These are phyloP conservation scores for Bradypus variegatus DNA, from an alignment of 2,797 vertebrate genomes.

Conservation along the genomic window DNA sequence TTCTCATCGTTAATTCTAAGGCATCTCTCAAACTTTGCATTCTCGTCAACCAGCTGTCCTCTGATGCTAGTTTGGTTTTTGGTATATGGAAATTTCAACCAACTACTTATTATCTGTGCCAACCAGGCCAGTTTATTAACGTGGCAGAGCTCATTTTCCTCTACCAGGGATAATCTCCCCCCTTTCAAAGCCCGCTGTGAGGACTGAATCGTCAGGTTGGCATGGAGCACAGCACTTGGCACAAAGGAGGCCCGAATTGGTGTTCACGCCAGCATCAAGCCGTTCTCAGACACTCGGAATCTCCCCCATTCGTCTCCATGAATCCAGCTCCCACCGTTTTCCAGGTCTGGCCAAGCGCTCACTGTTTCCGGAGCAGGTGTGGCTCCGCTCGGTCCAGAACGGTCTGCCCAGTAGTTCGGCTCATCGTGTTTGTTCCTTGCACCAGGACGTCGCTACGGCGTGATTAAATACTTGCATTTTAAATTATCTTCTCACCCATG, in stretches of 20 bases:
- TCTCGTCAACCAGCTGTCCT: not conserved
- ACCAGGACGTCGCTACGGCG: not conserved
- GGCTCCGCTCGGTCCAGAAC: not conserved
- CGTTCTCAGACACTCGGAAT: not conserved
- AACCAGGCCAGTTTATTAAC: not conserved
- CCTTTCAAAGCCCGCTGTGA: not conserved
- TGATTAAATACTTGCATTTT: not conserved
- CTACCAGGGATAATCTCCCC: not conserved
- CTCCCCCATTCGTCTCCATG: not conserved
- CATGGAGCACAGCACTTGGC: not conserved
- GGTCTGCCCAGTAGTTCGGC: fast-evolving
- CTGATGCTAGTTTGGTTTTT: too few species aligned
- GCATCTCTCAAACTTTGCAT: not conserved
- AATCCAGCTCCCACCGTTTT: fast-evolving
- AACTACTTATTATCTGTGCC: not conserved
- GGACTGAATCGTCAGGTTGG: not conserved
- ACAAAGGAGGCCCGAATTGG: not conserved
- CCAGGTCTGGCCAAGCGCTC: not conserved
- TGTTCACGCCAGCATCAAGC: too few species aligned
- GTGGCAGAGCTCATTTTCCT: not conserved
- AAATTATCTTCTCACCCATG: fast-evolving
- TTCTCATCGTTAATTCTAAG: not conserved
- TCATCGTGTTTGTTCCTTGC: fast-evolving
- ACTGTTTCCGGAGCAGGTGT: fast-evolving
- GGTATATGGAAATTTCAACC: not conserved